phyloP scores from a whole-genome alignment of 2,888 invertebrate species.

The Lithophane socia region DNA sequence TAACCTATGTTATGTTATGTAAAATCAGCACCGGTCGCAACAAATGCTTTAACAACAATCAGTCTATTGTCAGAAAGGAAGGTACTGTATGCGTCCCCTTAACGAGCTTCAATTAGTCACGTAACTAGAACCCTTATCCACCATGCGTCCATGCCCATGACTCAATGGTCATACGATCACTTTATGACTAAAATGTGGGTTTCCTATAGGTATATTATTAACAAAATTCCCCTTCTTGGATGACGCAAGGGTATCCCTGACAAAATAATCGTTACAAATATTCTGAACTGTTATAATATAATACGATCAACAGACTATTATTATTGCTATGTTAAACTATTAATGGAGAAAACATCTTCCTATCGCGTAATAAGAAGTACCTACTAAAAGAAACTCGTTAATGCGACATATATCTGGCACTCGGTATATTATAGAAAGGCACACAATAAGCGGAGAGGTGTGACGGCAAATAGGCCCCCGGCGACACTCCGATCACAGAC shows the following conservation, averaged over 20 bases:
- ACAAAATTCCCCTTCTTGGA: slow-evolving; percentile 48
- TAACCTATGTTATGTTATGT: slow-evolving; percentile 88
- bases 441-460: slow-evolving; percentile 90
- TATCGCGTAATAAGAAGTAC: slow-evolving; percentile 37
- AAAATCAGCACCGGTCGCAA: slow-evolving; percentile 90
- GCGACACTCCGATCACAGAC: slow-evolving; percentile 90
- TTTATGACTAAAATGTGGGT: slow-evolving; percentile 61
- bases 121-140: slow-evolving; percentile 65
- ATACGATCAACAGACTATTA: slow-evolving; percentile 38
- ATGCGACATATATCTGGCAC: slow-evolving; percentile 78
- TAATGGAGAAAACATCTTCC: slow-evolving; percentile 39
- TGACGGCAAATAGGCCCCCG: slow-evolving; percentile 88
- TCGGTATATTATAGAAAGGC: slow-evolving; percentile 88
- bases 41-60: slow-evolving; percentile 89
- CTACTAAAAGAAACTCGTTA: slow-evolving; percentile 75
- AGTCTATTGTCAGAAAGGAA: slow-evolving; percentile 90
- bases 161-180: slow-evolving; percentile 59
- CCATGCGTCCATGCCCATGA: slow-evolving; percentile 67
- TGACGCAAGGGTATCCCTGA: slow-evolving; percentile 38
- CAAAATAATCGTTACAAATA: slow-evolving; percentile 34
- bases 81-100: slow-evolving; percentile 80
- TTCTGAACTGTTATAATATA: slow-evolving; percentile 20
- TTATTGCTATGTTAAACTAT: slow-evolving; percentile 35
- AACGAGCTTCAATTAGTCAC: slow-evolving; percentile 82
- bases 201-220: slow-evolving; percentile 48